Evolutionary conservation across 2,888 invertebrate genomes (phyloP), one percentile per base, ranked within the genome.

Genomic region (Clanis bilineata): DNA sequence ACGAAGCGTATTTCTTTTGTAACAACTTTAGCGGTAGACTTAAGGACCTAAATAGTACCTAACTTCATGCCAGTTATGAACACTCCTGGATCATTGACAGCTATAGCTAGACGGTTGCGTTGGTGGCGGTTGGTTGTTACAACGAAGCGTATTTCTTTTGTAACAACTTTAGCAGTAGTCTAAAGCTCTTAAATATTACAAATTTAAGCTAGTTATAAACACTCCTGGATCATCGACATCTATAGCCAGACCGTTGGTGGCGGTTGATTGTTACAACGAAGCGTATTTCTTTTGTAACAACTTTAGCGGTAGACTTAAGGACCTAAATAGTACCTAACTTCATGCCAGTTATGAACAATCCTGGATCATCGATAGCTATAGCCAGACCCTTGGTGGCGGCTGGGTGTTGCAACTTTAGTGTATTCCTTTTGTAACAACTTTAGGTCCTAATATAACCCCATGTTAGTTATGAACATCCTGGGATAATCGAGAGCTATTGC

Each of bases 61-160:
- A 41, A 7, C 7, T 6, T 18, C 9, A 18, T 0, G 39, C 15
- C 18, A 41, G 38, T 6, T 25, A 4, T 6, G n/a, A n/a, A n/a
- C 36, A 38, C 2, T 0, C 12, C 38, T 12, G 12, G 4, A n/a
- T 12, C 38, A 38, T 12, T 4, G 38, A 38, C n/a, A 1, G 12
- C 3, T 38, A n/a, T 38, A 3, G 38, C 0, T n/a, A 25, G n/a
- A 12, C 38, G 7, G 36, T 36, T 36, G 2, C 12, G 75, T 71
- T 76, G 72, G 65, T 72, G 73, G 73, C 77, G 77, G 79, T 80
- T 74, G 73, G 10, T 38, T 38, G 12, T 38, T 12, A 12, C 12
- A 2, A 38, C 12, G n/a, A 3, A n/a, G 12, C 12, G 12, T 38
- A 12, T 38, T 12, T 39, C 41, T 41, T 59, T 61, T 62, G 63